A percentile compares a stretch with the other conserved stretches of the same genome.
Evolutionary conservation across 2,113 vertebrate species (phyloP).

Genomic region (Fulmarus glacialis): DNA sequence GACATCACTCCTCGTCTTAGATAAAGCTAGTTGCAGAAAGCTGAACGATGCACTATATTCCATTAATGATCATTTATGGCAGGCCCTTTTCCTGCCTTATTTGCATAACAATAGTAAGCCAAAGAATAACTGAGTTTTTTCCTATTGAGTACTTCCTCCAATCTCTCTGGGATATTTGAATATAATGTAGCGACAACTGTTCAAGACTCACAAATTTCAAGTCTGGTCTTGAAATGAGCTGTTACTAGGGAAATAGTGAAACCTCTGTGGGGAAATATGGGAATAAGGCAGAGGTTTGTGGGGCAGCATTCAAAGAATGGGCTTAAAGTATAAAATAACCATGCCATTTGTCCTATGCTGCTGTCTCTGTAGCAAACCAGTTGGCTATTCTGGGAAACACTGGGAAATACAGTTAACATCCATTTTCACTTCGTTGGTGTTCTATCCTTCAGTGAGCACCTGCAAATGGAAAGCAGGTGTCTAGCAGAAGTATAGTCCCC

Average conservation of each 20-base stretch:
- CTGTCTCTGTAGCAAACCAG: neutral
- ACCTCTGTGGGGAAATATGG: neutral
- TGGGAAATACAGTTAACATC: neutral
- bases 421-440: neutral
- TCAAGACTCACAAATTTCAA: neutral
- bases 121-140: neutral
- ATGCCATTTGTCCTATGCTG: neutral
- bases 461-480: neutral
- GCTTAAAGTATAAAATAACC: neutral
- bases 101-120: neutral
- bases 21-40: neutral
- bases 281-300: neutral
- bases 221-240: neutral
- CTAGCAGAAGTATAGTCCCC: neutral
- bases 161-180: neutral
- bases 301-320: neutral
- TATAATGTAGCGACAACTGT: neutral
- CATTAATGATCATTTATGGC: neutral
- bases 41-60: neutral
- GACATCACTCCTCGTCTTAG: neutral
- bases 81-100: neutral
- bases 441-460: neutral
- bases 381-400: neutral
- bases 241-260: neutral
- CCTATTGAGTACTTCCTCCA: neutral